Base-by-base conservation (phyloP, 92 coral and sea anemone genomes). In the Umimayanthus kanabou region DNA sequence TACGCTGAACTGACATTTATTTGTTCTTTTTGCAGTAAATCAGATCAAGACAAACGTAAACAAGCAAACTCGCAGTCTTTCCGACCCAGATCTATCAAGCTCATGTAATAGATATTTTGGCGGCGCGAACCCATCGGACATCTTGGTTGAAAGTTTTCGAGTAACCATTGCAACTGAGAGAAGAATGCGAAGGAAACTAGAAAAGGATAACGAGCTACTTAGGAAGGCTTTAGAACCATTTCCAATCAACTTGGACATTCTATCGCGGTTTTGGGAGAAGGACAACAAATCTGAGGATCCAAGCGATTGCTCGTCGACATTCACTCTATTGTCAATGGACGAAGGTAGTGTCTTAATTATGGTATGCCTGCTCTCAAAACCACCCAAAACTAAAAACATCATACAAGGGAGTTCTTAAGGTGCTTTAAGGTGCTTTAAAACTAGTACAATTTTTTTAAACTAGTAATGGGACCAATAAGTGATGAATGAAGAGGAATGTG, bases 131-230 rank as follows among this genome's bases (percentile, higher is more conserved):
- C 49, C 87, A 8, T 81, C 85, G 10, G 9, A 15, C 10, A 5
- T 40, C 47, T 69, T 81, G 85, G 37, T 66, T 28, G 65, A 90
- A 16, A 90, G 92, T 69, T 76, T 90, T 15, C 92, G 70, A n/a
- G 30, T 90, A 45, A 45, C 77, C 30, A 84, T 89, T 18, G 30
- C 79, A 22, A 76, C 72, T n/a, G 92, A 90, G 73, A 80, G 80
- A 40, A 81, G 9, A 66, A 65, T 23, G 85, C n/a, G 85, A 81
- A 66, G 22, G 9, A 81, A 66, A 9, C 85, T 64, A 14, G 85
- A 81, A 43, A 64, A 39, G 39, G 76, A 81, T 9, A 69, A 28
- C 18, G 76, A 66, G 22, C 76, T 39, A 26, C 37, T 64, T 76
- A 39, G 55, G 23, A 69, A 65, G 39, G 9, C 13, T 39, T 23